Evolutionary conservation across 2,113 vertebrate genomes (phyloP).

Genomic region (Spea bombifrons): DNA sequence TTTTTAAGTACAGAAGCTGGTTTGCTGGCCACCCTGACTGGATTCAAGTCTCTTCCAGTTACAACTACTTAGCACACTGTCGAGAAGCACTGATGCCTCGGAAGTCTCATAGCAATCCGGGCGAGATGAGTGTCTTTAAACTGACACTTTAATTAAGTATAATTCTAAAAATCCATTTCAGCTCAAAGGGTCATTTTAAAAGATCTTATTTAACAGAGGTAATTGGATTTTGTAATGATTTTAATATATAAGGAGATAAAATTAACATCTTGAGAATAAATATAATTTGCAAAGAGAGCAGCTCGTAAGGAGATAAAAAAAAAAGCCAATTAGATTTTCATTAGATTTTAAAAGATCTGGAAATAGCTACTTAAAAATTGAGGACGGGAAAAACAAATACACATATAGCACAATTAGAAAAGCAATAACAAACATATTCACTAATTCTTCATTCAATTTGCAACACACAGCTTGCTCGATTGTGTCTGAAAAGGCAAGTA

Average conservation of each 20-base stretch:
- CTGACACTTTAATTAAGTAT: conserved; percentile 15
- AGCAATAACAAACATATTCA: background rate
- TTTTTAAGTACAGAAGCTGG: too few species aligned
- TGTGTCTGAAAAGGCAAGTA: background rate
- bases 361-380: conserved; percentile 28
- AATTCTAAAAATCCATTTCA: conserved; percentile 51
- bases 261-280: conserved; percentile 55
- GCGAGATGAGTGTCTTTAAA: background rate
- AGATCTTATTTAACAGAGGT: conserved; percentile 50
- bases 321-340: conserved; percentile 54
- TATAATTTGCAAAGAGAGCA: conserved; percentile 45
- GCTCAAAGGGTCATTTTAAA: conserved; percentile 57
- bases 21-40: too few species aligned
- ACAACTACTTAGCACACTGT: too few species aligned
- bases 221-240: conserved; percentile 58
- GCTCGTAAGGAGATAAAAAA: conserved; percentile 50
- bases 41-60: too few species aligned
- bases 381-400: background rate
- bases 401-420: background rate
- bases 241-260: conserved; percentile 56
- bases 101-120: background rate
- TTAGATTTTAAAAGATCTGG: conserved; percentile 56
- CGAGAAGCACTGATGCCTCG: too few species aligned
- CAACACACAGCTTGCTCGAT: background rate
- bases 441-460: too few species aligned